These are phyloP conservation scores for Mesorhabditis spiculigera DNA, from an alignment of 2,888 invertebrate species.

Conservation along the genomic window DNA sequence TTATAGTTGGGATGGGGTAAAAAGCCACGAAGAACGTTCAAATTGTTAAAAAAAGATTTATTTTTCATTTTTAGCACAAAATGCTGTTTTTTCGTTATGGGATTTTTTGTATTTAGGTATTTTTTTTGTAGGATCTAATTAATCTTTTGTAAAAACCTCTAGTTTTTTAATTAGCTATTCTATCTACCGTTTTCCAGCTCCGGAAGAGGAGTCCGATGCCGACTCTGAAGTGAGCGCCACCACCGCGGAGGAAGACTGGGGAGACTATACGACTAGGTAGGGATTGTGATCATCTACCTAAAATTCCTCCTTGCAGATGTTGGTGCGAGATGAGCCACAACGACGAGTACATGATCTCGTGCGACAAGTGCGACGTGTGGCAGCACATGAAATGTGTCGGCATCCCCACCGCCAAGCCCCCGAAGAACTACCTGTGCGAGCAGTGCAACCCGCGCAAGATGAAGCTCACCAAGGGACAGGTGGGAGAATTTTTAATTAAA, in stretches of 20 bases:
- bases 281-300: background rate
- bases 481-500: background rate
- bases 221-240: background rate
- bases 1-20: too few species aligned
- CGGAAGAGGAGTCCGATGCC: background rate
- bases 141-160: too few species aligned
- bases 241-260: background rate
- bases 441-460: constrained; percentile 17
- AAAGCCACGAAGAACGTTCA: too few species aligned
- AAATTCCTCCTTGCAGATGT: constrained; percentile 10
- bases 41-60: too few species aligned
- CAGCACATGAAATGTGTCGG: constrained; percentile 26
- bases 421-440: constrained; percentile 22
- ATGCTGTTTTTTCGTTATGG: too few species aligned
- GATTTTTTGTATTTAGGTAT: too few species aligned
- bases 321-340: constrained; percentile 22
- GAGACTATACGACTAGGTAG: background rate
- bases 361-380: constrained; percentile 28
- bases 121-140: too few species aligned
- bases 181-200: background rate
- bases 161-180: too few species aligned
- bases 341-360: constrained; percentile 33
- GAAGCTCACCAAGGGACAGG: background rate
- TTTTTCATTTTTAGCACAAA: too few species aligned
- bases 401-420: constrained; percentile 11